Base-by-base conservation (phyloP, 2,888 invertebrate genomes). In the Periphyllus acericola region DNA sequence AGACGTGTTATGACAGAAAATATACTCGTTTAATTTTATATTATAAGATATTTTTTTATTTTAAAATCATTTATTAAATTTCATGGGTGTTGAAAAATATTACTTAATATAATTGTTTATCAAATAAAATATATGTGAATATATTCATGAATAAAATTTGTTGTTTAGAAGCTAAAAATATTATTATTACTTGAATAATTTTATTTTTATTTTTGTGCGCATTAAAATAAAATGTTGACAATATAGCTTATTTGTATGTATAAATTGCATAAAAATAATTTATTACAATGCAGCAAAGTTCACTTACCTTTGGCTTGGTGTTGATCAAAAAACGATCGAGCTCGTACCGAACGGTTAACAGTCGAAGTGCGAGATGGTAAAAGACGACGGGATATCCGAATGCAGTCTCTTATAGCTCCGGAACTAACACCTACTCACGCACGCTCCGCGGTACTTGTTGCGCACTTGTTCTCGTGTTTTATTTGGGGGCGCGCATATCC, bases 361-460 rank as follows among this genome's bases (percentile, higher is more conserved):
- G 81, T 81, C 80, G 74, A 74, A 87, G 80, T 36, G 86, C 72
- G 86, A 60, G 86, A 80, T n/a, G 80, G 72, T 81, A 66, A 87
- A 87, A 81, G 80, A 87, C 87, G 75, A 72, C 81, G 74, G 60
- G 60, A 81, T 81, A 75, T 81, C 81, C 87, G 81, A 81, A 87
- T 66, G 87, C 87, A 81, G 87, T 81, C 87, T 87, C 87, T 87
- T 87, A 87, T 87, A 87, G 80, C 80, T 81, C 87, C 87, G 87
- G 87, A 87, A 81, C 81, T 81, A 74, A 87, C 87, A 81, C 87
- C 87, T 87, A 87, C 87, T 87, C 87, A 81, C 87, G 87, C 87
- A 80, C 86, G 55, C 86, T 86, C 86, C 72, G 74, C 46, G 46
- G 60, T 74, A 87, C 87, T 87, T 87, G 87, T 87, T 87, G 87